Base-by-base conservation (phyloP, 2,888 invertebrate species). In the Elaeidobius kamerunicus region DNA sequence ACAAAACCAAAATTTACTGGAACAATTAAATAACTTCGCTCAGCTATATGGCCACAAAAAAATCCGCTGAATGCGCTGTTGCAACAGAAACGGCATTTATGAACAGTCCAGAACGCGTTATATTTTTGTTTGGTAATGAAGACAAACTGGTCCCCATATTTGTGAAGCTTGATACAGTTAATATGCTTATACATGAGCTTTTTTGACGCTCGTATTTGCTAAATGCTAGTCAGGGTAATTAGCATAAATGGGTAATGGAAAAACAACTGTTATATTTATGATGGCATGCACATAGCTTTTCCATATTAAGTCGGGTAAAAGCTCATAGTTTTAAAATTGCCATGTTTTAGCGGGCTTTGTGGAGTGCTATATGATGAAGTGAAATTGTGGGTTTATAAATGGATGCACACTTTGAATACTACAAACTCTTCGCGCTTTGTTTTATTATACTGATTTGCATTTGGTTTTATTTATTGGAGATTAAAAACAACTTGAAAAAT, bases 241-340 rank as follows among this genome's bases (percentile, higher is more conserved):
- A 47, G 30, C 46, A 39, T 44, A 27, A 38, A 47, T 47, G 46
- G 27, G 39, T 39, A 47, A 47, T 39, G 36, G 46, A 38, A 47
- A 47, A 47, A 47, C 28, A 39, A 28, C 46, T 34, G 44, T 20
- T 17, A 30, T 28, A 42, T 42, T 42, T 42, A 42, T 42, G 17
- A 42, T 42, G 19, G 11, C 40, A 27, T 41, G 15, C 12, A 3
- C 7, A 3, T 17, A 42, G 17, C 16, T 14, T 28, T 42, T 30
- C 30, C 28, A 28, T 30, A 30, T 17, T 42, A 42, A 4, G 17
- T 17, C n/a, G 41, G 28, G 30, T 30, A 40, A 2, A 9, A 23
- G 40, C 9, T 42, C 30, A 17, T 30, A 28, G 16, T 27, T 42
- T 40, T n/a, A 7, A 30, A 30, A 30, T 11, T 3, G 30, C 30